Base-by-base conservation (phyloP, 92 coral and sea anemone genomes). In the Desmophyllum pertusum region DNA sequence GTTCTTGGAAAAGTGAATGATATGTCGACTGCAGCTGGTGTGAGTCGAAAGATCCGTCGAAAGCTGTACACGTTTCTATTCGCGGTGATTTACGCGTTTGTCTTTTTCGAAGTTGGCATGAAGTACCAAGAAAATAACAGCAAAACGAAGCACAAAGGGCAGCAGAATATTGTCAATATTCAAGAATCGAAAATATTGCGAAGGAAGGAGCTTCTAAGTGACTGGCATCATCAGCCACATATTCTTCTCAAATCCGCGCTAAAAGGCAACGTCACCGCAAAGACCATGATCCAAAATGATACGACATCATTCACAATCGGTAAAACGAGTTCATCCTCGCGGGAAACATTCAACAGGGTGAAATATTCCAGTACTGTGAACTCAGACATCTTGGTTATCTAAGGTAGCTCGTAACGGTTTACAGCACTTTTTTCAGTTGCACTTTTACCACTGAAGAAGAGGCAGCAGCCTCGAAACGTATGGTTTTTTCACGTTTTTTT, bases 81-180 rank as follows among this genome's bases (percentile, higher is more conserved):
- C 5, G 83, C 83, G 10, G n/a, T 40, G 25, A 62, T 62, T 43
- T 38, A 36, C 39, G 83, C 83, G 37, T 27, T 62, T 19, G 23
- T 78, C 9, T 78, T 78, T 73, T 62, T 78, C 73, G 21, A 78
- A 39, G 59, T 64, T 11, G 83, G 69, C 40, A 78, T 78, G 19
- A 27, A 41, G n/a, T 39, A 62, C 9, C 73, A 18, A 23, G 59
- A 62, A 27, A 41, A 78, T 41, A 10, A 80, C 53, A 36, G 33
- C 15, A 35, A 67, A 33, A 65, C 2, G 33, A 67, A 31, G 21
- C 53, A 41, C 13, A 48, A 40, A 43, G 73, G 36, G 17, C 25
- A 48, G 36, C 23, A 74, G 27, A 13, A 13, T 46, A n/a, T n/a
- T n/a, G n/a, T n/a, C n/a, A n/a, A n/a, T n/a, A 50, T 8, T 31